Percentiles rank a stretch among this genome's conserved stretches.
phyloP scores from a whole-genome alignment of 1,140 invertebrate species.

The Tribolium madens region DNA sequence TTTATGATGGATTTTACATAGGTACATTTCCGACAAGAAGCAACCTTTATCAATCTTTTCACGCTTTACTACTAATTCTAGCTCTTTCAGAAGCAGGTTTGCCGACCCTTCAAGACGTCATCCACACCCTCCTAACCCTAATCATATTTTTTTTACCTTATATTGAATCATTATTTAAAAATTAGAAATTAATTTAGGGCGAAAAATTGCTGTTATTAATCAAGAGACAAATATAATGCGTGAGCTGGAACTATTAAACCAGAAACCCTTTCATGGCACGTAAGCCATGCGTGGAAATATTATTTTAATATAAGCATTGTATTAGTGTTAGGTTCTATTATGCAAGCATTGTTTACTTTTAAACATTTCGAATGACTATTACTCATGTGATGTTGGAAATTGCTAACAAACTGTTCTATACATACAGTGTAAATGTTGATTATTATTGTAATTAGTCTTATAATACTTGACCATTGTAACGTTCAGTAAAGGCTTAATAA shows the following conservation, averaged over 20 bases:
- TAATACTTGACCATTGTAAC: background rate
- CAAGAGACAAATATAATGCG: background rate
- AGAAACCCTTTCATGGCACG: background rate
- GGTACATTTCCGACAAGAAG: constrained; percentile 1
- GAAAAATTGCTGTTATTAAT: background rate
- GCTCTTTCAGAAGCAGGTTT: background rate
- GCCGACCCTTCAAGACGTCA: background rate
- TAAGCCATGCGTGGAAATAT: background rate
- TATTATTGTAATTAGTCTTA: background rate
- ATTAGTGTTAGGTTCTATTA: background rate
- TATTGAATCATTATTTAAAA: background rate
- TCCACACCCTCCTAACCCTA: background rate
- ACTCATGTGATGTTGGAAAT: background rate
- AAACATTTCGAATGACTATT: background rate
- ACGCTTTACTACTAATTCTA: background rate
- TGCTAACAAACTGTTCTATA: background rate
- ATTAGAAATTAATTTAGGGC: background rate
- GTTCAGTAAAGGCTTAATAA: background rate
- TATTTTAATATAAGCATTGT: background rate
- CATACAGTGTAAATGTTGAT: background rate
- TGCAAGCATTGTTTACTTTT: background rate
- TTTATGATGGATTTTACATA: constrained; percentile 33
- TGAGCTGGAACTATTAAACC: background rate
- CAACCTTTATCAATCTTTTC: constrained; percentile 5
- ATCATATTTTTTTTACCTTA: no score